Percentiles rank a stretch among this genome's conserved stretches.
Conservation (phyloP, 2,113 vertebrate species). For the Megaceryle maxima region DNA sequence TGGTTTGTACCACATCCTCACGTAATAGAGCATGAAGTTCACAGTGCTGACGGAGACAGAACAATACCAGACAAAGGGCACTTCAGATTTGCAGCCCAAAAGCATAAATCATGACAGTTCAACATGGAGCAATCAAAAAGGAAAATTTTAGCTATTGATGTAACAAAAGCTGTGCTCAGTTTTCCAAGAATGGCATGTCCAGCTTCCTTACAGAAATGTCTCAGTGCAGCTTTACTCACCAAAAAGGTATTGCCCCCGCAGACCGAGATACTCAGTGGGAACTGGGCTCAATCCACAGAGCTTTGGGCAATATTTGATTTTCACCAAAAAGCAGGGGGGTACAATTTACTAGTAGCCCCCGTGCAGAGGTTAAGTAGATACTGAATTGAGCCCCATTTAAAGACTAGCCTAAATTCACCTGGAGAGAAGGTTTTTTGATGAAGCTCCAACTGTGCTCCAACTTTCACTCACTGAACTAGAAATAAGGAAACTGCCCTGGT, state of each 20-base stretch:
- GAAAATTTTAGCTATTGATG: background rate
- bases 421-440: background rate
- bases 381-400: background rate
- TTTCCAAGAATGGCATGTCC: background rate
- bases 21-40: background rate
- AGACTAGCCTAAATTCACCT: background rate
- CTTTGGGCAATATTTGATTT: background rate
- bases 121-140: background rate
- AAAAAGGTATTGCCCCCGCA: background rate
- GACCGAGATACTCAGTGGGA: background rate
- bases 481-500: background rate
- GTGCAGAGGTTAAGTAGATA: background rate
- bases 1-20: background rate
- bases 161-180: background rate
- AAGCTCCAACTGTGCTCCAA: background rate
- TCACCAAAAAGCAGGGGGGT: background rate
- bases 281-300: background rate
- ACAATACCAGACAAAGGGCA: background rate
- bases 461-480: background rate
- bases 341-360: background rate
- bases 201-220: background rate
- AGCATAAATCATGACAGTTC: background rate
- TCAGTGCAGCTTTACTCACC: background rate
- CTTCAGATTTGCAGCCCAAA: background rate
- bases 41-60: background rate